Evolutionary conservation across 2,797 vertebrate species (phyloP).

Genomic region (Bufotes viridis): DNA sequence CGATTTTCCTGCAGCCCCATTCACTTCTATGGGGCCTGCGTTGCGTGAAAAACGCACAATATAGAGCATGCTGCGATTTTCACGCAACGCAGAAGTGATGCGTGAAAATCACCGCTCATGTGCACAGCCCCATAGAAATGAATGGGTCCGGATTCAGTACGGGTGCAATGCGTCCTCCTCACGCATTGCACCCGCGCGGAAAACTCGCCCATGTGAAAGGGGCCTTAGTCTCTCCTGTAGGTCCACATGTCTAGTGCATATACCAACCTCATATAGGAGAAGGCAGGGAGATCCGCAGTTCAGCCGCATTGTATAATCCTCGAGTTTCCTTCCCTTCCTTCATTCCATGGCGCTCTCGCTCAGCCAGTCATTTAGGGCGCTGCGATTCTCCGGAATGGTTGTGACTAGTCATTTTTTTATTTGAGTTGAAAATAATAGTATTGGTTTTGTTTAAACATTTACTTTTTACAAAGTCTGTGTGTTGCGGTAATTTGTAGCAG

Average conservation of each 20-base stretch:
- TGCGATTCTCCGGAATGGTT: conserved; percentile 19
- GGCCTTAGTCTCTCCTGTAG: too few relatives aligned
- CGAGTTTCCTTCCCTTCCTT: background rate
- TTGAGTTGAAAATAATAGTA: conserved; percentile 47
- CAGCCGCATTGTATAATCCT: background rate
- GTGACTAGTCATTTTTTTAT: conserved; percentile 52
- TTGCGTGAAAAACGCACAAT: too few relatives aligned
- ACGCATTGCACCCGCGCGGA: too few relatives aligned
- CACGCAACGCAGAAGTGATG: too few relatives aligned
- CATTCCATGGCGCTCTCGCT: background rate
- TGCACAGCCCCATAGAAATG: too few relatives aligned
- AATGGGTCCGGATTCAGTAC: too few relatives aligned
- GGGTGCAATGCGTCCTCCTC: too few relatives aligned
- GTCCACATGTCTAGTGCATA: background rate
- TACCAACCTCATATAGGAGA: background rate
- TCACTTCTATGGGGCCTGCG: too few relatives aligned
- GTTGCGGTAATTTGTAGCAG: conserved; percentile 50
- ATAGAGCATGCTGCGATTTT: too few relatives aligned
- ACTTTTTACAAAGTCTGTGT: conserved; percentile 51
- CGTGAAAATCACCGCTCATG: too few relatives aligned
- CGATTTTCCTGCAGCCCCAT: too few relatives aligned
- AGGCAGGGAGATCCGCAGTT: background rate
- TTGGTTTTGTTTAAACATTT: conserved; percentile 56
- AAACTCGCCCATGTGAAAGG: too few relatives aligned
- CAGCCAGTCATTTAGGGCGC: conserved; percentile 22